Conservation (phyloP, 2,113 vertebrate species). For the Fregata magnificens region DNA sequence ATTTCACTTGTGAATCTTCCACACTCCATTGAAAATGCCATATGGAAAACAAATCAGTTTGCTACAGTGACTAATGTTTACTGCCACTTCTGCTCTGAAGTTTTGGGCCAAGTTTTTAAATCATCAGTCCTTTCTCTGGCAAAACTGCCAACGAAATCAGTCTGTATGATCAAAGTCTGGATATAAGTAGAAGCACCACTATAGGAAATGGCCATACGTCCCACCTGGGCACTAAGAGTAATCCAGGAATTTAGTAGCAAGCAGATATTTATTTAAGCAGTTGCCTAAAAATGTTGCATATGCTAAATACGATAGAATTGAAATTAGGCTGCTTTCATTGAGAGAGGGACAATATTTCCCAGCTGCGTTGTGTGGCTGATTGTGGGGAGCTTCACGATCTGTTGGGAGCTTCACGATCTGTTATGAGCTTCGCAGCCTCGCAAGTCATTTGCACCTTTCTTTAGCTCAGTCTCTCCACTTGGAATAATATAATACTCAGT, state of each 20-base stretch:
- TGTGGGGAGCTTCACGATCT: background rate
- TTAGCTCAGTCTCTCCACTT: background rate
- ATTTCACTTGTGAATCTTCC: constrained; percentile 54
- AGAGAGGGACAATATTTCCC: background rate
- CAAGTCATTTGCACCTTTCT: background rate
- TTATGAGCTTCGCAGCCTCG: background rate
- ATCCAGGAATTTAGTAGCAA: background rate
- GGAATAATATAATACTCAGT: background rate
- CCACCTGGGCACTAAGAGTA: background rate
- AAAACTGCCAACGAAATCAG: background rate
- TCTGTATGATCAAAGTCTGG: background rate
- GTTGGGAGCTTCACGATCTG: background rate
- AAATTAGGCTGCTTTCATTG: background rate
- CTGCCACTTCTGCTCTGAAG: constrained; percentile 54
- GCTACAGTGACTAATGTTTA: constrained; percentile 51
- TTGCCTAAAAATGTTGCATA: background rate
- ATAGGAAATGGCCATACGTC: background rate
- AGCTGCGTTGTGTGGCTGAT: background rate
- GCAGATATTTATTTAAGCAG: background rate
- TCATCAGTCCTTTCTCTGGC: background rate
- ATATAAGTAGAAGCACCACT: background rate
- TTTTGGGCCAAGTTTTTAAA: constrained; percentile 36
- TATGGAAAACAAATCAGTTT: constrained; percentile 66
- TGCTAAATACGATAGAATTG: background rate
- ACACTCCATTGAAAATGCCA: constrained; percentile 55